Conservation (phyloP, 2,113 vertebrate genomes). For the Clarias batrachus region DNA sequence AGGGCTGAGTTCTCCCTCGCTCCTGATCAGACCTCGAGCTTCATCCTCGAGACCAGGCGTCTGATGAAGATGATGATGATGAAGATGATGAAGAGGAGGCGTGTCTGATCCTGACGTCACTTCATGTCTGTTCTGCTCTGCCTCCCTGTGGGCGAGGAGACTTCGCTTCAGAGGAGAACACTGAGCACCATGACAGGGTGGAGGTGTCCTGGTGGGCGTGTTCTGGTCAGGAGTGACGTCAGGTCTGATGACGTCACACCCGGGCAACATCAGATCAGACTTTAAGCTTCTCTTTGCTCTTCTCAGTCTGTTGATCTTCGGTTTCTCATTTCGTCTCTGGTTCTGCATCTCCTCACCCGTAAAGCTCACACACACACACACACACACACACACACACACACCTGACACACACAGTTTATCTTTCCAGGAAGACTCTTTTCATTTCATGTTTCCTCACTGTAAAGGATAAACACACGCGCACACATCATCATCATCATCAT, state of each 20-base stretch:
- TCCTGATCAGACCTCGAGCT: background rate
- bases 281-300: background rate
- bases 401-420: too few relatives aligned
- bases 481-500: background rate
- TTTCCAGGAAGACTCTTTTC: background rate
- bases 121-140: background rate
- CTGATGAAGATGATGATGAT: background rate
- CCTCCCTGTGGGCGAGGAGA: background rate
- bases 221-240: background rate
- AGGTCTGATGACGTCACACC: background rate
- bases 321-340: background rate
- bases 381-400: too few relatives aligned
- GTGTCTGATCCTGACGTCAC: background rate
- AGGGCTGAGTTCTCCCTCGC: background rate
- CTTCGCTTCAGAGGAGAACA: background rate
- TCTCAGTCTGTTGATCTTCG: constrained; percentile 43
- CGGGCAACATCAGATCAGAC: background rate
- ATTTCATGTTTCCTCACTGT: background rate
- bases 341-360: background rate
- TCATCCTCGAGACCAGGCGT: background rate
- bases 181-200: background rate
- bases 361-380: background rate
- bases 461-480: background rate
- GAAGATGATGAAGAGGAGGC: too few relatives aligned
- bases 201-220: background rate